phyloP scores from a whole-genome alignment of 1,140 invertebrate species.

The Trichonephila clavipes region DNA sequence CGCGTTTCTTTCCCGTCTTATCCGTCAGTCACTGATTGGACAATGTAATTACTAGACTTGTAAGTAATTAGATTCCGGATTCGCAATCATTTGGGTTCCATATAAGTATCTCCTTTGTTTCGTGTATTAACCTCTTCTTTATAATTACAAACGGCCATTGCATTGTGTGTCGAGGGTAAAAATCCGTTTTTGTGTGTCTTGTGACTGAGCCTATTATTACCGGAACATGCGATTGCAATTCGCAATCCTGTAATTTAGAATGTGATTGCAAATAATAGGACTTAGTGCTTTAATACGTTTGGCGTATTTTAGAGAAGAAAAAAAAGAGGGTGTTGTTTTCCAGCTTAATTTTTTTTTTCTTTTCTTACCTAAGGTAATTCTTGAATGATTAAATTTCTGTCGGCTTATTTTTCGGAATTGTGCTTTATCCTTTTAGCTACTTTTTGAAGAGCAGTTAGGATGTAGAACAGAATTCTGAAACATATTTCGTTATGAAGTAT shows the following conservation, averaged over 20 bases:
- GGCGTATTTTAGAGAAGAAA: neutral
- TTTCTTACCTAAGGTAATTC: neutral
- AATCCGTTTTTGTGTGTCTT: neutral
- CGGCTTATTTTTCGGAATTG: neutral
- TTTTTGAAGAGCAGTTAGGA: too few species aligned
- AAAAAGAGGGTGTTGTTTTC: neutral
- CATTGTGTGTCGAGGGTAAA: neutral
- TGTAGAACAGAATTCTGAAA: too few species aligned
- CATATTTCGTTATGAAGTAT: too few species aligned
- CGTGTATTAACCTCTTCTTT: neutral
- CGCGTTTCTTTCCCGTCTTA: neutral
- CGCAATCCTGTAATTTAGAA: constrained; percentile 27
- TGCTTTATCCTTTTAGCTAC: neutral
- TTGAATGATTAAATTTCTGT: neutral
- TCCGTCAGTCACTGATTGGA: constrained; percentile 14
- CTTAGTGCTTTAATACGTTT: neutral
- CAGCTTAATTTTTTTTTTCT: neutral
- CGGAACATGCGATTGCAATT: neutral
- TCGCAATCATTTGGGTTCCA: neutral
- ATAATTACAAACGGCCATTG: constrained; percentile 1
- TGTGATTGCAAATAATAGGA: neutral
- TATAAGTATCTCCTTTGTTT: neutral
- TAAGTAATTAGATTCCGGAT: constrained; percentile 50
- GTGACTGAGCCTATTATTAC: constrained; percentile 49
- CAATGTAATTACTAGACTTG: constrained; percentile 53